A percentile compares a stretch with the other conserved stretches of the same genome.
Conservation (phyloP, 2,888 invertebrate species). For the Eristalinus sepulchralis region DNA sequence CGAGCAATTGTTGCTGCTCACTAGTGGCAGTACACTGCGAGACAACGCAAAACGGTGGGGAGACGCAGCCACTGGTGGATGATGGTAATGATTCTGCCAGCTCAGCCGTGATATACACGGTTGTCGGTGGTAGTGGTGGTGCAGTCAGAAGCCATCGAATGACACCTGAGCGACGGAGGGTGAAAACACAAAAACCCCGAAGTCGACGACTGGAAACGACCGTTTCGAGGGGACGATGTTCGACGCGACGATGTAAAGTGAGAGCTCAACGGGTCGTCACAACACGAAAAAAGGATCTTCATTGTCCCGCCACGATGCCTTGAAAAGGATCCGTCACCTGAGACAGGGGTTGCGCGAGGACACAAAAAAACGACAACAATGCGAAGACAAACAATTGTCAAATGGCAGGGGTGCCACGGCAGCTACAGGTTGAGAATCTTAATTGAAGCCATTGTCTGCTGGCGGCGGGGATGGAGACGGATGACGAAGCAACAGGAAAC, state of each 20-base stretch:
- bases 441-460: conserved; percentile 53
- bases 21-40: background rate
- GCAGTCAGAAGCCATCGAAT: conserved; percentile 41
- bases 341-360: conserved; percentile 45
- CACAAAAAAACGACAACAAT: background rate
- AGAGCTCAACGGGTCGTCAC: conserved; percentile 26
- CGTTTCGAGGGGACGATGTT: conserved; percentile 2
- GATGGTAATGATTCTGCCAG: conserved; percentile 46
- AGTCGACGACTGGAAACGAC: conserved; percentile 30
- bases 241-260: conserved; percentile 37
- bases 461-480: conserved; percentile 28
- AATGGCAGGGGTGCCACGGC: conserved; percentile 49
- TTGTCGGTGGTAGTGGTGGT: conserved; percentile 47
- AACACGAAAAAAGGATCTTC: conserved; percentile 43
- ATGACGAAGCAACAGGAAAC: conserved; percentile 53
- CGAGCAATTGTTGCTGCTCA: conserved; percentile 39
- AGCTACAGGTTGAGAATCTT: conserved; percentile 65
- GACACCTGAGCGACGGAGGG: conserved; percentile 67
- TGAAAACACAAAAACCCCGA: conserved; percentile 68
- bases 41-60: background rate
- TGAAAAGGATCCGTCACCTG: background rate
- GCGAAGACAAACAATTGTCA: conserved; percentile 23
- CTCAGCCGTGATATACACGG: conserved; percentile 56
- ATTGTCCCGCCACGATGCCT: conserved; percentile 21
- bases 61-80: background rate